Conservation (phyloP, 2,888 invertebrate genomes). For the Rhodophaea formosa region DNA sequence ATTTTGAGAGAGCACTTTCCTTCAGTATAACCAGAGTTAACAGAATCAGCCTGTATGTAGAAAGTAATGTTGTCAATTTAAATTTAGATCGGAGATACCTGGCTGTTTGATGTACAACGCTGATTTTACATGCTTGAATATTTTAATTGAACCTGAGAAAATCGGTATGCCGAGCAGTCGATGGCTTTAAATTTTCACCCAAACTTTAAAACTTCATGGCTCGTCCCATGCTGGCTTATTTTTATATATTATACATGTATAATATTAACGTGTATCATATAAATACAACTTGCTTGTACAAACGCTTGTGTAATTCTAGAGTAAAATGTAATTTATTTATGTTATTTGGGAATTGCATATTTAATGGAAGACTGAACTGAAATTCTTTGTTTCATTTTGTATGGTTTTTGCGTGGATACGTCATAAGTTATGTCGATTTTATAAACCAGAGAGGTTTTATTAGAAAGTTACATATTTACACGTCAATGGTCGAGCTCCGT, state of each 20-base stretch:
- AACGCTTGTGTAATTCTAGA: slow-evolving; percentile 12
- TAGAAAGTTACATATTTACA: too few relatives aligned
- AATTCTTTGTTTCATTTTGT: slow-evolving; percentile 6
- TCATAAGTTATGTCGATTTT: background rate
- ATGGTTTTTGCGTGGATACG: background rate
- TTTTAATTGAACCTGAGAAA: too few relatives aligned
- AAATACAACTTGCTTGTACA: slow-evolving; percentile 7
- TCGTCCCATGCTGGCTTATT: background rate
- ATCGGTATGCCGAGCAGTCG: too few relatives aligned
- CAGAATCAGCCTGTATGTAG: too few relatives aligned
- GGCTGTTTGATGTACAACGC: too few relatives aligned
- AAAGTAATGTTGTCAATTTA: too few relatives aligned
- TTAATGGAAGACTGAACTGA: slow-evolving; percentile 13
- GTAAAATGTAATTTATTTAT: slow-evolving; percentile 12
- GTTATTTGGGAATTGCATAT: slow-evolving; percentile 12
- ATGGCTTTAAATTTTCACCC: background rate
- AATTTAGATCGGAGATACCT: too few relatives aligned
- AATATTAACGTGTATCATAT: slow-evolving; percentile 4
- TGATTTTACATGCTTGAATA: too few relatives aligned
- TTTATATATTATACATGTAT: slow-evolving; percentile 1
- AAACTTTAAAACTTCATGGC: background rate
- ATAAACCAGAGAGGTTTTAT: background rate
- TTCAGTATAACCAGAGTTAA: too few relatives aligned
- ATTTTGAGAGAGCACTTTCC: too few relatives aligned
- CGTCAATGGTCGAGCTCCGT: too few relatives aligned